Conservation (phyloP, 1,140 invertebrate genomes). For the Tetragnatha versicolor region DNA sequence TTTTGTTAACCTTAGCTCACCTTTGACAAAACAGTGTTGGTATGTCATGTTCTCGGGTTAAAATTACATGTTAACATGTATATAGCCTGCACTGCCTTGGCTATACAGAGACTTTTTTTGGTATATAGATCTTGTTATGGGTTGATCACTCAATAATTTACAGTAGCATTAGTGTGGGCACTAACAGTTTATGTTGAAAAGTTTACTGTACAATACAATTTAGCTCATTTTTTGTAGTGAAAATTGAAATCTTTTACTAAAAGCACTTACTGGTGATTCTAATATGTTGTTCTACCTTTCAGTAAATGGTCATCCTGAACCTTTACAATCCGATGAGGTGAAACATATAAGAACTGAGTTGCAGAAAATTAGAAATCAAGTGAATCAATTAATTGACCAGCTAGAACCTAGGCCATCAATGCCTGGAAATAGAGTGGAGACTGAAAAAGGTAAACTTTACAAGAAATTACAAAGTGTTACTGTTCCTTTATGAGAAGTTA, state of each 20-base stretch:
- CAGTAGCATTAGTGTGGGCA: conserved; percentile 59
- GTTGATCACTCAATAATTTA: too few relatives aligned
- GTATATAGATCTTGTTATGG: too few relatives aligned
- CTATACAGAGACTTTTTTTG: too few relatives aligned
- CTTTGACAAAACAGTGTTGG: too few relatives aligned
- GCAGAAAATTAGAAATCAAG: conserved; percentile 69
- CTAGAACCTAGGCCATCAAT: conserved; percentile 37
- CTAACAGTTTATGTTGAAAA: too few relatives aligned
- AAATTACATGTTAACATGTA: too few relatives aligned
- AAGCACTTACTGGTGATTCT: too few relatives aligned
- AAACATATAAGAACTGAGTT: conserved; percentile 69
- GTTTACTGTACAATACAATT: too few relatives aligned
- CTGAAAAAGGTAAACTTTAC: conserved; percentile 22
- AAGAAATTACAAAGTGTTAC: background rate
- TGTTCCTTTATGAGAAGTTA: too few relatives aligned
- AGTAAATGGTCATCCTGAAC: conserved; percentile 62
- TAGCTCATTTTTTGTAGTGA: background rate
- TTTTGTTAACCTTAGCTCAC: too few relatives aligned
- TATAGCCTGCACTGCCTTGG: too few relatives aligned
- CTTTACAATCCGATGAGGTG: conserved; percentile 63
- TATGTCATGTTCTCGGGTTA: too few relatives aligned
- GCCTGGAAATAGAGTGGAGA: conserved; percentile 21
- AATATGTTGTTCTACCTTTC: conserved; percentile 31
- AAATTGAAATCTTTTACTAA: background rate
- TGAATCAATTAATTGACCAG: conserved; percentile 68